phyloP scores from a whole-genome alignment of 2,888 invertebrate species.

The Mythimna impura region DNA sequence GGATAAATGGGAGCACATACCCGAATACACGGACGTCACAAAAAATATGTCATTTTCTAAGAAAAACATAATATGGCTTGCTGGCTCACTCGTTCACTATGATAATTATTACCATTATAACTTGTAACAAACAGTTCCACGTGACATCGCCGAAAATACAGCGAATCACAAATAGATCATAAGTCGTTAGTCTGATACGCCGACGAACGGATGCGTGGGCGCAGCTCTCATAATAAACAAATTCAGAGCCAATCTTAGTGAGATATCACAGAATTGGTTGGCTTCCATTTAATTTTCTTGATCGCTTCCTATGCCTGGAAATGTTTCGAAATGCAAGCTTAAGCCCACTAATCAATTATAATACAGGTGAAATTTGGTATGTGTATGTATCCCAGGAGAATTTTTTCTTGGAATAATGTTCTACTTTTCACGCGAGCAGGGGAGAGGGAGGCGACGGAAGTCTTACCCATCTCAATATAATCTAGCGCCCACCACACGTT shows the following conservation, averaged over 20 bases:
- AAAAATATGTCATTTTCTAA: conserved; percentile 22
- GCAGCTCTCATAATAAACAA: conserved; percentile 38
- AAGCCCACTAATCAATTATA: too few species aligned
- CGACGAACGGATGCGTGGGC: conserved; percentile 39
- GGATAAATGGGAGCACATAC: conserved; percentile 2
- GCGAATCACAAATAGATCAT: conserved; percentile 40
- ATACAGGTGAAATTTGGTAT: too few species aligned
- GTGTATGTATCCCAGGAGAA: too few species aligned
- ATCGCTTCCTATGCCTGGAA: not conserved
- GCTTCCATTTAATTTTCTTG: conserved; percentile 5
- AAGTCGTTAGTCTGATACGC: conserved; percentile 22
- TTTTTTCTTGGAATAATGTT: too few species aligned
- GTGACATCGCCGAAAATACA: conserved; percentile 42
- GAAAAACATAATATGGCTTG: not conserved
- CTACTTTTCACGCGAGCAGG: too few species aligned
- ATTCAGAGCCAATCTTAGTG: conserved; percentile 38
- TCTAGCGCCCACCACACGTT: too few species aligned
- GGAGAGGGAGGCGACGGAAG: too few species aligned
- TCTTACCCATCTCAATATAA: too few species aligned
- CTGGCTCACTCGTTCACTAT: not conserved
- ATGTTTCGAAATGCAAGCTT: not conserved
- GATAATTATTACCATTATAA: conserved; percentile 25
- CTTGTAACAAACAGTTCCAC: conserved; percentile 27
- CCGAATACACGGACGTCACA: not conserved
- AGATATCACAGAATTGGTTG: conserved; percentile 38